Percentiles rank a stretch among this genome's conserved stretches.
These are phyloP conservation scores for Platyscapa corneri DNA, from an alignment of 1,140 invertebrate species.

Conservation along the genomic window DNA sequence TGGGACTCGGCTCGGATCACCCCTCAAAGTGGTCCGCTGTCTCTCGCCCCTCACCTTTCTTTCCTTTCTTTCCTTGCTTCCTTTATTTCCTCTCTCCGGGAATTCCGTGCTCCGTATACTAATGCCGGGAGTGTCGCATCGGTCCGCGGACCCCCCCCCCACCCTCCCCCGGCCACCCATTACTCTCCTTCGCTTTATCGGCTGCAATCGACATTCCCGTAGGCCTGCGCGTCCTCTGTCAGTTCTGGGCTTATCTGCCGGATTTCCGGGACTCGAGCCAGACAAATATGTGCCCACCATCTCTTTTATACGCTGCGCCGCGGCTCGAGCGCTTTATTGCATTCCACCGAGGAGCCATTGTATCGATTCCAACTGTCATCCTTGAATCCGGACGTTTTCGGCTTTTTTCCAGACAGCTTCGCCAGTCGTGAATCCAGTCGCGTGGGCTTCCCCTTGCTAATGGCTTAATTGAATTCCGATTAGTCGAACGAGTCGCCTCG, in stretches of 20 bases:
- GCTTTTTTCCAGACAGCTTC: no score
- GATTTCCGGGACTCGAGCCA: neutral
- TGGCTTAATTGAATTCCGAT: constrained; percentile 74
- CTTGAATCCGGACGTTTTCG: no score
- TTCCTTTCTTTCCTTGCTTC: neutral
- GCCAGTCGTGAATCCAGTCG: neutral
- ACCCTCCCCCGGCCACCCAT: neutral
- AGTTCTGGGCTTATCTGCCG: neutral
- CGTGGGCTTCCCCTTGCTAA: constrained; percentile 55
- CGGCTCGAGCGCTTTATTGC: no score
- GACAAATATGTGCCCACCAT: no score
- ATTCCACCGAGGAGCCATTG: neutral
- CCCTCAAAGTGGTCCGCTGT: constrained; percentile 59
- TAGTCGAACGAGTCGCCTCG: constrained; percentile 64
- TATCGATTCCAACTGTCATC: neutral
- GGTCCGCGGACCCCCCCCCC: neutral
- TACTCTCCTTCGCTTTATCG: constrained; percentile 29
- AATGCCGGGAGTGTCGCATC: constrained; percentile 59
- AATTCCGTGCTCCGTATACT: constrained; percentile 73
- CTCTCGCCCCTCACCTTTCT: constrained; percentile 43
- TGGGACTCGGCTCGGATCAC: constrained; percentile 65
- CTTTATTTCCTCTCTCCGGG: constrained; percentile 43
- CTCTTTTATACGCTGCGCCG: no score
- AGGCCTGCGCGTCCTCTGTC: neutral
- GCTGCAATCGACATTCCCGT: constrained; percentile 9